phyloP scores from a whole-genome alignment of 1,140 invertebrate genomes.

The Luehdorfia chinensis region DNA sequence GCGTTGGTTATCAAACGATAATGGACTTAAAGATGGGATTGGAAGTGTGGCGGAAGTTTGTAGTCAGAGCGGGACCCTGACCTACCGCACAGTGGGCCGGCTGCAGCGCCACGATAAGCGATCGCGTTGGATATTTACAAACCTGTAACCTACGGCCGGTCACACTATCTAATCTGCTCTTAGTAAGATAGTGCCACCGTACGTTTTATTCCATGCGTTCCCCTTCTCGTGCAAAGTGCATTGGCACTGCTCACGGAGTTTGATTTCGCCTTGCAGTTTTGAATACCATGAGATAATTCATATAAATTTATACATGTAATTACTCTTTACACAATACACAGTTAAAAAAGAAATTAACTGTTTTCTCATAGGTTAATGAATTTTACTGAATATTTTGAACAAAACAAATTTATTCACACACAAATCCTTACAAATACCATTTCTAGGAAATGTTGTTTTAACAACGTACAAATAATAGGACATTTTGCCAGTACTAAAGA shows the following conservation, averaged over 20 bases:
- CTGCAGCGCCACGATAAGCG: slow-evolving; percentile 27
- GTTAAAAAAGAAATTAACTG: too few relatives aligned
- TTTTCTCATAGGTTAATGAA: too few relatives aligned
- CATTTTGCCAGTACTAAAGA: too few relatives aligned
- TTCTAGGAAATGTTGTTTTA: too few relatives aligned
- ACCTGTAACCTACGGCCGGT: slow-evolving; percentile 18
- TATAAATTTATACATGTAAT: too few relatives aligned
- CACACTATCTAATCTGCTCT: slow-evolving; percentile 11
- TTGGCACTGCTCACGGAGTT: background rate
- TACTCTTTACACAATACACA: too few relatives aligned
- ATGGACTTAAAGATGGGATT: slow-evolving; percentile 12
- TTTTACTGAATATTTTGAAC: too few relatives aligned
- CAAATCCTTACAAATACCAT: too few relatives aligned
- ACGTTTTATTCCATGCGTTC: too few relatives aligned
- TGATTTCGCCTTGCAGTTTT: too few relatives aligned
- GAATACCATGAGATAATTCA: too few relatives aligned
- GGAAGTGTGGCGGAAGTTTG: slow-evolving; percentile 17
- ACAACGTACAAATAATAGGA: background rate
- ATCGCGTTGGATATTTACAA: slow-evolving; percentile 24
- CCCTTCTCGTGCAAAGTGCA: slow-evolving; percentile 3
- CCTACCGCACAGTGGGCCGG: slow-evolving; percentile 44
- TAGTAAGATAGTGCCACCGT: background rate
- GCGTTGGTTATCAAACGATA: background rate
- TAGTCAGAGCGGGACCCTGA: slow-evolving; percentile 39
- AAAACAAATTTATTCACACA: too few relatives aligned